Conservation (phyloP, 2,888 invertebrate genomes). For the Cheiracanthium punctorium region DNA sequence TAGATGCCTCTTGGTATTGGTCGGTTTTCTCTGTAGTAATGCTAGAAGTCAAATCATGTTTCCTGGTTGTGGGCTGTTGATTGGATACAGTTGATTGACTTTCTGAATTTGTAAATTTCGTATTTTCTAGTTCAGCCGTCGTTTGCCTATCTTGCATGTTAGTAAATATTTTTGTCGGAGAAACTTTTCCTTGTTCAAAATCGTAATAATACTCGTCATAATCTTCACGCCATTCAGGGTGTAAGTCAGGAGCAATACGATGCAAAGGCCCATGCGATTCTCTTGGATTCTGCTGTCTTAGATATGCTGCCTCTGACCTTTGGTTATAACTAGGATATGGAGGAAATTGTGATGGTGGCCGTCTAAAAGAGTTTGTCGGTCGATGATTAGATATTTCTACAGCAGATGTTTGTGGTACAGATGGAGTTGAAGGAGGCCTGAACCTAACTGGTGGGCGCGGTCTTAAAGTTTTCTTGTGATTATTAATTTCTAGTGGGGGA, state of each 20-base stretch:
- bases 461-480: slow-evolving; percentile 50
- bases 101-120: not conserved
- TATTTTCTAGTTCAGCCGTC: not conserved
- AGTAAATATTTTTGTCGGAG: not conserved
- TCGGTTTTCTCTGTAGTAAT: not conserved
- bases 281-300: slow-evolving; percentile 26
- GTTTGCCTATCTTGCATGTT: not conserved
- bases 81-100: not conserved
- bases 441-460: slow-evolving; percentile 28
- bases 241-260: slow-evolving; percentile 1
- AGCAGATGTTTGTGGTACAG: slow-evolving; percentile 26
- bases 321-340: slow-evolving; percentile 19
- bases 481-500: slow-evolving; percentile 43
- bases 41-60: not conserved
- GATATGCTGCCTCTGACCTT: slow-evolving; percentile 17
- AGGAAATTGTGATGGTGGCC: slow-evolving; percentile 37
- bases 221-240: slow-evolving; percentile 26
- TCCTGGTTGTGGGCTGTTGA: not conserved
- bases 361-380: slow-evolving; percentile 26
- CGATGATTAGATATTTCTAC: slow-evolving; percentile 62
- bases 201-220: slow-evolving; percentile 52
- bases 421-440: slow-evolving; percentile 32
- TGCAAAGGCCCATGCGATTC: slow-evolving; percentile 35
- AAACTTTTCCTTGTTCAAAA: not conserved
- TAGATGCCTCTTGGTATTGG: not conserved